These are phyloP conservation scores for Dysidea cf. avara DNA, from an alignment of 37 sponge, comb jelly and placozoan genomes.

Conservation along the genomic window DNA sequence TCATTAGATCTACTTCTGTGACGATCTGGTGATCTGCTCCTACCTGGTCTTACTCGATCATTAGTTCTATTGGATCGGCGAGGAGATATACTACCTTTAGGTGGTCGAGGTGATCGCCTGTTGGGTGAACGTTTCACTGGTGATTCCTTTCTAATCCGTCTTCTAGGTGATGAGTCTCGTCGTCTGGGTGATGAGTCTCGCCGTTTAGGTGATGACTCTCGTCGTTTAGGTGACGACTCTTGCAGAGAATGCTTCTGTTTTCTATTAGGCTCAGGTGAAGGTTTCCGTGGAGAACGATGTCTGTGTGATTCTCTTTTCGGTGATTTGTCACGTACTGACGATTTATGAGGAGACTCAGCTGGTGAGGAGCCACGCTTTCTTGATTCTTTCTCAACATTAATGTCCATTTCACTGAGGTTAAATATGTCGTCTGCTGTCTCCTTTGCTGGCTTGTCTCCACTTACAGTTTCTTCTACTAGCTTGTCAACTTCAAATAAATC, in stretches of 20 bases:
- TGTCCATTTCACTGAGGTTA: not conserved
- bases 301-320: not conserved
- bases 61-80: not conserved
- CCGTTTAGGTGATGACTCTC: slow-evolving; percentile 1
- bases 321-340: not conserved
- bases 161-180: slow-evolving; percentile 22
- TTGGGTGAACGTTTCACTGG: slow-evolving; percentile 7
- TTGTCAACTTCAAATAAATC: slow-evolving; percentile 14
- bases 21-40: not conserved
- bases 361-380: not conserved
- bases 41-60: too few relatives aligned
- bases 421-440: slow-evolving; percentile 4
- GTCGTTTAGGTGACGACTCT: slow-evolving; percentile 17
- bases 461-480: not conserved
- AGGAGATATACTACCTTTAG: slow-evolving; percentile 9
- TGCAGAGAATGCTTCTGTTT: slow-evolving; percentile 15
- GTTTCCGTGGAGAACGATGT: not conserved
- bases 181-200: slow-evolving; percentile 14
- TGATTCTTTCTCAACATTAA: not conserved
- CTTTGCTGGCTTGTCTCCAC: not conserved
- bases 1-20: slow-evolving; percentile 11
- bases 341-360: not conserved
- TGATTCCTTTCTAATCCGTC: slow-evolving; percentile 8
- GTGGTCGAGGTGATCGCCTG: slow-evolving; percentile 9
- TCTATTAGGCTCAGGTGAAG: slow-evolving; percentile 10